Evolutionary conservation across 2,113 vertebrate genomes (phyloP), one percentile per base, ranked within the genome.

Genomic region (Lophotis ruficrista): DNA sequence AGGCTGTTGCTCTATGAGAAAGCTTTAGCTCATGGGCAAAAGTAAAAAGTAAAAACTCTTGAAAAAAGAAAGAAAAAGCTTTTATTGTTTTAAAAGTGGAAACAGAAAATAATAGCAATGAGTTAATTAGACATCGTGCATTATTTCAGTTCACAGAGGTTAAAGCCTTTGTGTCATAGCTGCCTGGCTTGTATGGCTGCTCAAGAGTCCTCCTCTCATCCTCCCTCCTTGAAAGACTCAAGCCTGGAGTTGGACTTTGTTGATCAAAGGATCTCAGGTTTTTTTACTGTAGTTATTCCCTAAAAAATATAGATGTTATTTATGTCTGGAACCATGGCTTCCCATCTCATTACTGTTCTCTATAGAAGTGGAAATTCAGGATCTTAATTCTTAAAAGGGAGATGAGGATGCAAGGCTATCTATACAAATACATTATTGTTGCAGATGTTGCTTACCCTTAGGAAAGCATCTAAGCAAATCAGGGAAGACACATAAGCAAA

Each of bases 41-140:
- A 94, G 41, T 48, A 60, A 85, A 89, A 93, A 83, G 35, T 56
- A 25, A 53, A 71, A 86, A 37, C 3, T 60, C 70, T 47, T 86
- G 47, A 54, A 90, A 80, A 94, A 65, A 80, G 58, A 80, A 96
- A 83, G 70, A 88, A 92, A 90, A 93, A 73, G n/a, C 35, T 89
- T 92, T 76, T 94, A 48, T 76, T 90, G 51, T 73, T 88, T 48
- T 70, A 31, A 80, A 95, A 90, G 75, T 88, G 75, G 90, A 94
- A 95, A 83, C 75, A 88, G 66, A 72, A 90, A 93, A 77, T 83
- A 86, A 57, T 86, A 90, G 76, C 79, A 83, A 24, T 3, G 12
- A 90, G 79, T 92, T 93, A 92, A 95, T 94, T 86, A 83, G 69
- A 92, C 66, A 95, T 86, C 48, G 47, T 81, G 56, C 64, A 81